Evolutionary conservation across 2,113 vertebrate genomes (phyloP), one percentile per base, ranked within the genome.

Genomic region (Cephalopterus ornatus): DNA sequence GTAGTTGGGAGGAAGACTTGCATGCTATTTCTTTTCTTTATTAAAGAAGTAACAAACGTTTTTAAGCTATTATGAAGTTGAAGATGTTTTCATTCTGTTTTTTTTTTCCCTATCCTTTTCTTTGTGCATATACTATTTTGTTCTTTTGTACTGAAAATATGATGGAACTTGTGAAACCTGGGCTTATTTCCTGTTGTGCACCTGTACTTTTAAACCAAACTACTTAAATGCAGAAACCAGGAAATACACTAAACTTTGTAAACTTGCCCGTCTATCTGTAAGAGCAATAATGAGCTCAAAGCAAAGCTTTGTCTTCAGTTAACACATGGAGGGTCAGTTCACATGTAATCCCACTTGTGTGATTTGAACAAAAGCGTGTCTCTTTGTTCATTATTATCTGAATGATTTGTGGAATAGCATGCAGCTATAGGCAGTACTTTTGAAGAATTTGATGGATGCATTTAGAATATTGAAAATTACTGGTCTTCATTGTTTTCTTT

Each of bases 311-410:
- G 82, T 86, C 32, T 95, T 93, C 55, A 88, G 4, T 95, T 95
- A 96, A 66, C 9, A 33, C 18, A 6, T 33, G 66, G 73, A 95
- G 47, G 58, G 78, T 85, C 72, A 75, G 67, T 88, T 95, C 89
- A 47, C 30, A 12, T 86, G 50, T 84, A 90, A 91, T 95, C 59
- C 32, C 59, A n/a, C 62, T 78, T 88, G 73, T 10, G 46, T 87
- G 61, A 94, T 80, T 93, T 74, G 70, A 95, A 96, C 86, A 97
- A 96, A 96, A 93, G 61, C 41, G 7, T 75, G 42, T 78, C 33
- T 89, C 84, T 68, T 85, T 91, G 28, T 85, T 97, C 71, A 20
- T 91, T 85, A 75, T 92, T 93, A 59, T 53, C 70, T 83, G 85
- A 95, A 84, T 93, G 73, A 84, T 87, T 94, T 20, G 44, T 66